These are phyloP conservation scores for Phytoseiulus persimilis DNA, from an alignment of 2,888 invertebrate species.

Conservation along the genomic window DNA sequence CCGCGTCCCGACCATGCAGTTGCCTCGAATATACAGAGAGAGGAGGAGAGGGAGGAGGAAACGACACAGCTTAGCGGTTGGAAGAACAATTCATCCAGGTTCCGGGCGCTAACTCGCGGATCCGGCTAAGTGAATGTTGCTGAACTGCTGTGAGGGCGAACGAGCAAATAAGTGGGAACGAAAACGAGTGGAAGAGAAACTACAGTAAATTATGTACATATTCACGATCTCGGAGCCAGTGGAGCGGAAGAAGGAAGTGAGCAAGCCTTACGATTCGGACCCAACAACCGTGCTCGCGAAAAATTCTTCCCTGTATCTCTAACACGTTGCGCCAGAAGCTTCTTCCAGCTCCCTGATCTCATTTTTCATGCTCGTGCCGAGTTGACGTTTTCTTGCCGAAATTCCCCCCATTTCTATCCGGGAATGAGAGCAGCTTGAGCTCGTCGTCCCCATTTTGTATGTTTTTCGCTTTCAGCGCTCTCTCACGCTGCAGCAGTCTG, in stretches of 20 bases:
- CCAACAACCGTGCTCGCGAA: not conserved
- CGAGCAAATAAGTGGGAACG: not conserved
- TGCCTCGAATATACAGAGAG: too few relatives aligned
- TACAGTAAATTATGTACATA: not conserved
- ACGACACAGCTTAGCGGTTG: not conserved
- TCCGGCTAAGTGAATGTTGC: not conserved
- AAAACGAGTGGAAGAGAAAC: not conserved
- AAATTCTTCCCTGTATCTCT: not conserved
- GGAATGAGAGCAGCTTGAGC: too few relatives aligned
- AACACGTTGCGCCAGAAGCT: too few relatives aligned
- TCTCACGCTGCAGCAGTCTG: too few relatives aligned
- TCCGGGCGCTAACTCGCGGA: not conserved
- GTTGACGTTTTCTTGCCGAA: too few relatives aligned
- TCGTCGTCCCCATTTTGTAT: too few relatives aligned
- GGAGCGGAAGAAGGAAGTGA: not conserved
- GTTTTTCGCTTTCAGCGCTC: too few relatives aligned
- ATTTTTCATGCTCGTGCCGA: too few relatives aligned
- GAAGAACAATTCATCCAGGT: not conserved
- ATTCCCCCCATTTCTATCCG: too few relatives aligned
- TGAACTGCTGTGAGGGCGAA: not conserved
- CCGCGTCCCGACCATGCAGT: too few relatives aligned
- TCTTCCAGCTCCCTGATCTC: too few relatives aligned
- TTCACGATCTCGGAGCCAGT: not conserved
- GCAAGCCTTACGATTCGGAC: not conserved
- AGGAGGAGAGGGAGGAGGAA: not conserved